Evolutionary conservation across 2,113 vertebrate genomes (phyloP), one percentile per base, ranked within the genome.

Genomic region (Microcebus jonahi): DNA sequence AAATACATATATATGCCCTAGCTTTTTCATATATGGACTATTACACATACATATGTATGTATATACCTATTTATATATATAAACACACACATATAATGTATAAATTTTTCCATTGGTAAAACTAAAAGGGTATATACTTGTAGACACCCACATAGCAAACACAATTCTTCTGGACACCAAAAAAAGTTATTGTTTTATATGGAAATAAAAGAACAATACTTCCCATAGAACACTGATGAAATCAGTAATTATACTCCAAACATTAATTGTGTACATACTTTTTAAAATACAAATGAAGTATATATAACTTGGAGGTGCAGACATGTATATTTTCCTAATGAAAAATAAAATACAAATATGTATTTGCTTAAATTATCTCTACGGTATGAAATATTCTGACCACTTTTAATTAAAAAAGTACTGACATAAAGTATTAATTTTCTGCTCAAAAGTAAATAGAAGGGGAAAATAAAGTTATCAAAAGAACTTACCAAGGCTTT

Each of bases 161-260:
- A 82, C 1, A 75, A 29, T 67, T 90, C 86, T 96, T 48, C 88
- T 85, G 14, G 39, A 77, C 18, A 92, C 29, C n/a, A 92, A 91
- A 86, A 92, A 79, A 34, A 11, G 17, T 57, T 36, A 63, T 21
- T 80, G 14, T 55, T 84, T 96, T 42, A 84, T 84, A 25, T 61
- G 65, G 36, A 96, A 90, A 84, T 23, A 53, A 3, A 80, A 87
- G 34, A 93, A 83, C 42, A 67, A 90, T 45, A 73, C 79, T 95
- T 55, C 45, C n/a, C 17, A 55, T 6, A 53, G 34, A 94, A 73
- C 31, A 68, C 6, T 77, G 70, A 68, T 34, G 27, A 95, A 76
- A 95, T 80, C 88, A 91, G 9, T 73, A 83, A 90, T 8, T 95
- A 59, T 23, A 55, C 67, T 84, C 57, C 91, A 89, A 87, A 65